These are phyloP conservation scores for Scomberomorus guttatus DNA, from an alignment of 2,797 vertebrate genomes.

Conservation along the genomic window DNA sequence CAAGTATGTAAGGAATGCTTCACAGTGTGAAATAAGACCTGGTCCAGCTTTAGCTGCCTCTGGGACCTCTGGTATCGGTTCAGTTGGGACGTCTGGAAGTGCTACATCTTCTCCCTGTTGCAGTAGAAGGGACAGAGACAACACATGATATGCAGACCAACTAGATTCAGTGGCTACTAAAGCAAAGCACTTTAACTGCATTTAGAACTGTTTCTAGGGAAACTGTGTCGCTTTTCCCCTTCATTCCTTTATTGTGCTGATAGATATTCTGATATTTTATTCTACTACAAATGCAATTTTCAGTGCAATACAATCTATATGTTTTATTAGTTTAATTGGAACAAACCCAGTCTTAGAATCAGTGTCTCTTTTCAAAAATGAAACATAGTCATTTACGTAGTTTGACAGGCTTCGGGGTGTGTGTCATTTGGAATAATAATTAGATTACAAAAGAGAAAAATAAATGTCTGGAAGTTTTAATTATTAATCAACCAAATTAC, in stretches of 20 bases:
- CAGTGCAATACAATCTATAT: not conserved
- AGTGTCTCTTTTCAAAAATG: constrained; percentile 39
- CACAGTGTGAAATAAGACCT: constrained; percentile 39
- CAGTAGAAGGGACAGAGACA: constrained; percentile 1
- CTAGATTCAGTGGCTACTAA: too few species aligned
- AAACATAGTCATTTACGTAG: constrained; percentile 27
- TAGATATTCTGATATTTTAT: not conserved
- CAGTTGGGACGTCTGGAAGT: constrained; percentile 91
- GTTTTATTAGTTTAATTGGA: constrained; percentile 8
- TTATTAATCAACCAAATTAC: constrained; percentile 47
- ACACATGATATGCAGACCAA: too few species aligned
- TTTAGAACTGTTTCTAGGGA: not conserved
- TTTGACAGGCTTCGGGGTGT: constrained; percentile 25
- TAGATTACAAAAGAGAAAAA: constrained; percentile 38
- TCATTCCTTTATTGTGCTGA: not conserved
- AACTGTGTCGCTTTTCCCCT: not conserved
- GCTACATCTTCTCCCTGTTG: constrained; percentile 85
- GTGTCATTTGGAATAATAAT: constrained; percentile 56
- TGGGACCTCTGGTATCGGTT: constrained; percentile 84
- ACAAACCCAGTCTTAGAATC: not conserved
- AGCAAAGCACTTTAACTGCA: not conserved
- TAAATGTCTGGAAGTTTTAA: constrained; percentile 41
- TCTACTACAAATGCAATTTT: not conserved
- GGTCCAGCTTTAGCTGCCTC: constrained; percentile 67
- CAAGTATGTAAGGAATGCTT: not conserved